These are phyloP conservation scores for Caerostris extrusa DNA, from an alignment of 1,140 invertebrate genomes.

Conservation along the genomic window DNA sequence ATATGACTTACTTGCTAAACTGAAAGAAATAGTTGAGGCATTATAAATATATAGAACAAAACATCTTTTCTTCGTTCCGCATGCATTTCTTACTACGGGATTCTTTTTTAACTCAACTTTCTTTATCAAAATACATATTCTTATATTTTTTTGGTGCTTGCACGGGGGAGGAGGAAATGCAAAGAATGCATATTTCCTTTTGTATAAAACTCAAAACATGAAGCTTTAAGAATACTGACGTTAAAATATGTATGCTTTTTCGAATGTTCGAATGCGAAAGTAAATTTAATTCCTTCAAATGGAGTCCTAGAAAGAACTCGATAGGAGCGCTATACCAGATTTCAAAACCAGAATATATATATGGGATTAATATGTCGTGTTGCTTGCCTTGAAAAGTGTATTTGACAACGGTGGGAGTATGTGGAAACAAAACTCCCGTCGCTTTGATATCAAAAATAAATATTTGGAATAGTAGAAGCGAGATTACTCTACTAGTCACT, in stretches of 20 bases:
- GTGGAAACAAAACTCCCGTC: neutral
- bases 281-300: slow-evolving; percentile 6
- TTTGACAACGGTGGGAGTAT: neutral
- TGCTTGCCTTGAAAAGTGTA: neutral
- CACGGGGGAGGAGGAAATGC: neutral
- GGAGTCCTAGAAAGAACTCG: neutral
- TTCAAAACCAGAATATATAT: neutral
- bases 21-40: neutral
- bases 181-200: neutral
- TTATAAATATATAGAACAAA: neutral
- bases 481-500: neutral
- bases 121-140: neutral
- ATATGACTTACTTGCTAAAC: slow-evolving; percentile 11
- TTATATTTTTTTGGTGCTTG: neutral
- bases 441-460: neutral
- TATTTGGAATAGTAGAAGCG: neutral
- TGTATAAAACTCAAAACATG: neutral
- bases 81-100: neutral
- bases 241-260: slow-evolving; percentile 8
- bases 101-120: neutral
- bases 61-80: neutral
- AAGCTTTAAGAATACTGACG: neutral
- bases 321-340: neutral
- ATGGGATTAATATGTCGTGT: neutral
- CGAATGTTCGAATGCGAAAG: neutral